These are phyloP conservation scores for Lontra canadensis DNA, from an alignment of 2,113 vertebrate species.

Conservation along the genomic window DNA sequence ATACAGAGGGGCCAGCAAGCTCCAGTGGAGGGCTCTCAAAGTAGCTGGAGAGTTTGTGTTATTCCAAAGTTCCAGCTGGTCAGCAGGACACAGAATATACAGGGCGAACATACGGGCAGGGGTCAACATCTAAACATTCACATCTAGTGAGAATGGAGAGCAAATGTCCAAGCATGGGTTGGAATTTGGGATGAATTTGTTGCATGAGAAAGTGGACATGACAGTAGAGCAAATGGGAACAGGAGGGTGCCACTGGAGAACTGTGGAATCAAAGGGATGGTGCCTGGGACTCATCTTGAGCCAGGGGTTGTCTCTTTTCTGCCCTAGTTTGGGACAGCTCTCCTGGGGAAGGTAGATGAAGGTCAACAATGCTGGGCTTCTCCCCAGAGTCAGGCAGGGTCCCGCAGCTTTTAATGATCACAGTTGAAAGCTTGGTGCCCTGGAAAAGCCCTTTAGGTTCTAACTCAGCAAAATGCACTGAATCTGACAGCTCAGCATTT, in stretches of 20 bases:
- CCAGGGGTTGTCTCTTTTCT: not conserved
- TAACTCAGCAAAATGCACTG: slow-evolving; percentile 57
- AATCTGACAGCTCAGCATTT: slow-evolving; percentile 59
- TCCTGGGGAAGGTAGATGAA: slow-evolving; percentile 28
- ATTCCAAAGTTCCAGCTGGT: not conserved
- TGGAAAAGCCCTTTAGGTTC: slow-evolving; percentile 50
- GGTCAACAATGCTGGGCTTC: not conserved
- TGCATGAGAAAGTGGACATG: not conserved
- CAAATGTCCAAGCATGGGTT: not conserved
- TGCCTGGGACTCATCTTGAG: not conserved
- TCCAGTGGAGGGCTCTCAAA: not conserved
- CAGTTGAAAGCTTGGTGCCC: slow-evolving; percentile 27
- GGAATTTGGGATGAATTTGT: not conserved
- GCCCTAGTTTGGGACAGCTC: slow-evolving; percentile 38
- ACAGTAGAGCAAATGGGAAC: not conserved
- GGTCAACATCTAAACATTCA: not conserved
- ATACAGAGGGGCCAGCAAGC: not conserved
- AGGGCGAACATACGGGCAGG: not conserved
- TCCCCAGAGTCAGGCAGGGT: slow-evolving; percentile 34
- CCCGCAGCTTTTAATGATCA: slow-evolving; percentile 60
- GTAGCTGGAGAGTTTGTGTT: not conserved
- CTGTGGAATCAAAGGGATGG: not conserved
- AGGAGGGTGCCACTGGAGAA: not conserved
- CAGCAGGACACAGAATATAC: not conserved
- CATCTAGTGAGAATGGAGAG: not conserved